phyloP scores from a whole-genome alignment of 2,113 vertebrate genomes.

The Lepidothrix coronata region DNA sequence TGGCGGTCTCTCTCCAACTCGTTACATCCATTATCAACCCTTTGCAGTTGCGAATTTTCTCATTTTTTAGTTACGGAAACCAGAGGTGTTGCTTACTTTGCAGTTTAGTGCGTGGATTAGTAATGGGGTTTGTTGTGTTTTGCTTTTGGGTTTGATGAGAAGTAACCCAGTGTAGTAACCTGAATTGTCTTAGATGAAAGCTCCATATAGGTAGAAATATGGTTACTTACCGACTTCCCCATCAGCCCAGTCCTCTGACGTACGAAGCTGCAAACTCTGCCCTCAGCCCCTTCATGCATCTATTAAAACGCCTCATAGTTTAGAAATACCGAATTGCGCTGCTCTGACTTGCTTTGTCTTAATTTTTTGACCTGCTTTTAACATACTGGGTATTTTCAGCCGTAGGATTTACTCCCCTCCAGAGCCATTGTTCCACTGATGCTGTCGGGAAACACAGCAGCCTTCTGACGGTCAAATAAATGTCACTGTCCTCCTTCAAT shows the following conservation, averaged over 20 bases:
- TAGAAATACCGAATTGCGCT: background rate
- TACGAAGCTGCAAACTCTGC: background rate
- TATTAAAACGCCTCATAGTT: background rate
- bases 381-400: background rate
- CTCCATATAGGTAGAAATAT: fast-evolving
- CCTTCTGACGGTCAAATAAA: slow-evolving; percentile 46
- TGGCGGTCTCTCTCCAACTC: background rate
- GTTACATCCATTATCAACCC: fast-evolving
- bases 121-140: background rate
- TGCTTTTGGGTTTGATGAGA: background rate
- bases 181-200: background rate
- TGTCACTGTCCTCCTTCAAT: slow-evolving; percentile 27
- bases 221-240: background rate
- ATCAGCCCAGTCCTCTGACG: background rate
- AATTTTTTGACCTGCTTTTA: background rate
- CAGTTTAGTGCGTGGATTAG: background rate
- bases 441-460: background rate
- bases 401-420: fast-evolving
- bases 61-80: background rate
- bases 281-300: background rate
- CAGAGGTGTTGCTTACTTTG: background rate
- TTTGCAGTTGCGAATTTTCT: background rate
- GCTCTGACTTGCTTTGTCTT: background rate
- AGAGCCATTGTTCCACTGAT: background rate
- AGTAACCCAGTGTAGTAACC: background rate